Evolutionary conservation across 2,888 invertebrate genomes (phyloP).

Genomic region (Drosophila greeni): DNA sequence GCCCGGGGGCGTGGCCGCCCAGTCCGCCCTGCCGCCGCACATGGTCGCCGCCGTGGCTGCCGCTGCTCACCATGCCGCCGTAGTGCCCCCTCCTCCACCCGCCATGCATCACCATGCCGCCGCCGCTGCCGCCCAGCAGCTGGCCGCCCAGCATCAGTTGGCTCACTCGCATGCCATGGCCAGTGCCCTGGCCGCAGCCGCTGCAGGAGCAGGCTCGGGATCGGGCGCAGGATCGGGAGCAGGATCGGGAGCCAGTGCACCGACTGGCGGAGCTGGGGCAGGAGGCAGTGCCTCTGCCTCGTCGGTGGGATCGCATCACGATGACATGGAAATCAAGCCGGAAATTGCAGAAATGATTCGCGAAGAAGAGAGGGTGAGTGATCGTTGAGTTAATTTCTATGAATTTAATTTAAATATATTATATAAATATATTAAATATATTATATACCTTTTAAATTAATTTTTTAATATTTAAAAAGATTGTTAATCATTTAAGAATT

Average conservation of each 20-base stretch:
- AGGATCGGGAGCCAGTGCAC: constrained; percentile 50
- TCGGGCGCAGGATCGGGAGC: constrained; percentile 75
- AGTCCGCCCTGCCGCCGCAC: constrained; percentile 61
- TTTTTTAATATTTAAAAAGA: not conserved
- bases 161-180: constrained; percentile 77
- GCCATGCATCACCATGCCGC: constrained; percentile 70
- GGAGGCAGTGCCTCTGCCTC: constrained; percentile 50
- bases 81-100: constrained; percentile 51
- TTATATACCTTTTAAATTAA: not conserved
- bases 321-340: constrained; percentile 94
- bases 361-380: constrained; percentile 96
- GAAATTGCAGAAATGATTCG: constrained; percentile 97
- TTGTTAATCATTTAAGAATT: not conserved
- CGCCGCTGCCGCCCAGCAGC: constrained; percentile 73
- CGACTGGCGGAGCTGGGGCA: constrained; percentile 54
- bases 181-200: constrained; percentile 74
- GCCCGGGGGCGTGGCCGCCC: constrained; percentile 38
- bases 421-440: no score
- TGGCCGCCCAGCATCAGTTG: constrained; percentile 74
- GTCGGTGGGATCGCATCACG: constrained; percentile 80
- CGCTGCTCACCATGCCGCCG: constrained; percentile 61
- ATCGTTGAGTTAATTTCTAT: not conserved
- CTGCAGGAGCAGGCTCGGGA: constrained; percentile 72
- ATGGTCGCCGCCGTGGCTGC: constrained; percentile 69
- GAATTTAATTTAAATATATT: not conserved